Evolutionary conservation across 2,797 vertebrate genomes (phyloP), one percentile per base, ranked within the genome.

Genomic region (Lithobates sylvaticus): DNA sequence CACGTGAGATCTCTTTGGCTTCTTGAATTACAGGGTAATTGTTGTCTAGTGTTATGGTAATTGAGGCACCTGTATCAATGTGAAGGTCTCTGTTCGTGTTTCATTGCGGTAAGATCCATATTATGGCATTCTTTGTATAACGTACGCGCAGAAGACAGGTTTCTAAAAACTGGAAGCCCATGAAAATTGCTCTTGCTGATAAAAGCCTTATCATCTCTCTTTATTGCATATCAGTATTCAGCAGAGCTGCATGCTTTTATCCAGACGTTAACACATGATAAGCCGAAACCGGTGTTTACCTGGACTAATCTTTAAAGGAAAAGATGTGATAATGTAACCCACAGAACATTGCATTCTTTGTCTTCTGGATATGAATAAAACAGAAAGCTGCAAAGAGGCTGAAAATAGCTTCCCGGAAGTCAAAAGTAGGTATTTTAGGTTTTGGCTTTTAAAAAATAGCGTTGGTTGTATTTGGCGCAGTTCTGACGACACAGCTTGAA

Each of bases 251-350:
- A 34, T 68, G 61, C 61, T 75, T 84, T 84, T 81, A 13, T 68
- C 29, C 29, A 67, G 76, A 79, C 69, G 76, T 85, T 85, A 85
- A 80, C 50, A 75, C 70, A 27, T 54, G 77, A 79, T 73, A 75
- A 68, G 58, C 39, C 50, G 64, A 39, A 80, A 81, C 79, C 47
- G 47, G 23, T 75, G 61, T 75, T 74, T 80, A 68, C 84, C 84
- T 80, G 71, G 77, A 71, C 79, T 68, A 79, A 85, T 84, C 83
- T 77, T 81, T 81, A 23, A 71, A 81, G 36, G 39, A 73, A 73
- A 61, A 73, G 54, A 81, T 64, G 68, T 81, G 71, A 72, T 68
- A 73, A 82, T 27, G 42, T 47, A 50, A 10, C 27, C 79, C 58
- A 29, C 9, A n/a, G 39, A 67, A 44, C 26, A 54, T n/a, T 26